A percentile compares a stretch with the other conserved stretches of the same genome.
These are phyloP conservation scores for Brachymystax lenok DNA, from an alignment of 2,797 vertebrate genomes.

Conservation along the genomic window DNA sequence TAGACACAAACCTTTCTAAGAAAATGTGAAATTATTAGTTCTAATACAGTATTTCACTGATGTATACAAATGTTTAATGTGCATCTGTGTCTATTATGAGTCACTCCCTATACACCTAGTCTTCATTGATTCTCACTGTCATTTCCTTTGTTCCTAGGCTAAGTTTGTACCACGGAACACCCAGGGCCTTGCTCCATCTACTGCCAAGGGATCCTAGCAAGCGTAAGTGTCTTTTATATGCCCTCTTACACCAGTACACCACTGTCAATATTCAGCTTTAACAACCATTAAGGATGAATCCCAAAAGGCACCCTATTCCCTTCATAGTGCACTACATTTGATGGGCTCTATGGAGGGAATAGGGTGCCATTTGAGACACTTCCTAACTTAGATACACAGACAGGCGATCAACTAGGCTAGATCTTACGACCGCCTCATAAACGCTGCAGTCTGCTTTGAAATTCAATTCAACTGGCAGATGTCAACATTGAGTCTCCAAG, in stretches of 20 bases:
- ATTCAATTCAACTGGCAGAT: constrained; percentile 7
- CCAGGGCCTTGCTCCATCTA: constrained; percentile 81
- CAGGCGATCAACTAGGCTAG: neutral
- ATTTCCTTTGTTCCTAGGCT: constrained; percentile 67
- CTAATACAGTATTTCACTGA: neutral
- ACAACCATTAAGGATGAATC: neutral
- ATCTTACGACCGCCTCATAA: neutral
- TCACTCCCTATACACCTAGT: neutral
- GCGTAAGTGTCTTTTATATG: constrained; percentile 75
- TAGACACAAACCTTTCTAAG: too few relatives aligned
- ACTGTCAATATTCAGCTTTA: neutral
- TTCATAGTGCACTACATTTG: neutral
- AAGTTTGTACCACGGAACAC: constrained; percentile 84
- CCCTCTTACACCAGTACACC: neutral
- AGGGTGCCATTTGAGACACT: neutral
- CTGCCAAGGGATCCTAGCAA: constrained; percentile 77
- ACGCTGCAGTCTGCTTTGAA: neutral
- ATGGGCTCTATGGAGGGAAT: neutral
- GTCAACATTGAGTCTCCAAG: constrained; percentile 3
- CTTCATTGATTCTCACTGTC: neutral
- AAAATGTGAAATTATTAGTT: neutral
- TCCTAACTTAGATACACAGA: neutral
- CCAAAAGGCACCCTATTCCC: neutral
- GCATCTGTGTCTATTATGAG: neutral
- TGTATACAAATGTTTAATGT: neutral